Evolutionary conservation across 2,113 vertebrate species (phyloP), one percentile per base, ranked within the genome.

Genomic region (Gasterosteus aculeatus): DNA sequence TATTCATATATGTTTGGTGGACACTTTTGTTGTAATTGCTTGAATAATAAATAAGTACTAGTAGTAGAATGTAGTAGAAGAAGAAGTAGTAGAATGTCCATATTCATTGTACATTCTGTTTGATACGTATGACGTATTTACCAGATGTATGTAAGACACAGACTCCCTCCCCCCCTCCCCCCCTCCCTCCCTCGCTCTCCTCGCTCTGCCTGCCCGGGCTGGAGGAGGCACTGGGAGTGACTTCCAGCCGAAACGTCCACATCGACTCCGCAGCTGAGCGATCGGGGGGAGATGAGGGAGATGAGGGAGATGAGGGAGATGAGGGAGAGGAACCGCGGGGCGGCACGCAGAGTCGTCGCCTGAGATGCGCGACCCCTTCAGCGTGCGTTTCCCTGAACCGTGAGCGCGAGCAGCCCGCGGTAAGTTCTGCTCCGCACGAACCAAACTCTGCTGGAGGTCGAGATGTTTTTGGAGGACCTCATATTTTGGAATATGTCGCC

Each of bases 201-300:
- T 29, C n/a, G n/a, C 44, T 9, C 72, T 65, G 41, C 26, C 76
- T 19, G 69, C 22, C 62, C 64, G 47, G 56, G 44, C 1, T 10
- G 69, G 2, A 12, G 38, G 59, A 65, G 47, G 70, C 41, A 38
- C 67, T 59, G 62, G 29, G 69, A 68, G 75, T 77, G 86, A 88
- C 85, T 80, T 83, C 61, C 79, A 87, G 81, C 38, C 74, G 57
- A 63, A 41, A 26, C 33, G 76, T 74, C 83, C 31, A 71, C 66
- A 57, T 2, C 51, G 10, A 6, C 75, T 77, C 59, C 54, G 54
- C 77, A 85, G 73, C 67, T 31, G 47, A 33, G 64, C 82, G 65
- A 57, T 57, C 72, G 64, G 72, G n/a, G 1, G 69, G 78, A 83
- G 83, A 88, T 81, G 86, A 81, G 72, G 76, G 14, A 59, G 44